Evolutionary conservation across 2,113 vertebrate species (phyloP), one percentile per base, ranked within the genome.

Genomic region (Prochilodus magdalenae): DNA sequence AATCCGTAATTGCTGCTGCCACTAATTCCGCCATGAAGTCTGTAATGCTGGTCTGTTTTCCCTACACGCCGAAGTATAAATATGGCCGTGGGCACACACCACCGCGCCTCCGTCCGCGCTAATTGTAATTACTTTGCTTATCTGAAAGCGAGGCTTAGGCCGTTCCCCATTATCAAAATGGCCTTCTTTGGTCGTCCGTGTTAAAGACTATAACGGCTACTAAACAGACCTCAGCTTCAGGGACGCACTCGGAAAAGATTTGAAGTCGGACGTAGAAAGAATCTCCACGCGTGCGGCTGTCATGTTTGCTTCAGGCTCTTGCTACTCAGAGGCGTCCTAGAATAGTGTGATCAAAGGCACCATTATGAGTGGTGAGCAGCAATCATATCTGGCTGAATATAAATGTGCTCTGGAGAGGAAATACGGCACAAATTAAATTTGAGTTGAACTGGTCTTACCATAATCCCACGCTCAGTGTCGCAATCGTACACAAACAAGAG

Each of bases 91-190:
- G 20, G 15, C 66, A 44, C 59, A 78, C 65, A 82, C 57, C 13
- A 26, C 73, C 0, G 27, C 0, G 40, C 47, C 33, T 73, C 73
- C 51, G 73, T 63, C 73, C 63, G 33, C 82, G 80, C 60, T 72
- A 81, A n/a, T 55, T 53, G 83, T 77, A 85, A 87, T 87, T 84
- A 83, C 83, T 73, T 74, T 36, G 44, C 49, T 85, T 85, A 85
- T 87, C 83, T 74, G 18, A 62, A 73, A 79, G 77, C 51, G 63
- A 78, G 75, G 30, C 60, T 59, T 55, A 18, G 65, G 33, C 75
- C 29, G 73, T 78, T 84, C 84, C 60, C 36, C 75, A 80, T 30
- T 62, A 75, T 84, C 44, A 75, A 77, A 82, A 83, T 1, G 63
- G 81, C 69, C 33, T 51, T 62, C 30, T 80, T 85, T 80, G n/a